phyloP scores from a whole-genome alignment of 2,888 invertebrate genomes.

The Troilus luridus region DNA sequence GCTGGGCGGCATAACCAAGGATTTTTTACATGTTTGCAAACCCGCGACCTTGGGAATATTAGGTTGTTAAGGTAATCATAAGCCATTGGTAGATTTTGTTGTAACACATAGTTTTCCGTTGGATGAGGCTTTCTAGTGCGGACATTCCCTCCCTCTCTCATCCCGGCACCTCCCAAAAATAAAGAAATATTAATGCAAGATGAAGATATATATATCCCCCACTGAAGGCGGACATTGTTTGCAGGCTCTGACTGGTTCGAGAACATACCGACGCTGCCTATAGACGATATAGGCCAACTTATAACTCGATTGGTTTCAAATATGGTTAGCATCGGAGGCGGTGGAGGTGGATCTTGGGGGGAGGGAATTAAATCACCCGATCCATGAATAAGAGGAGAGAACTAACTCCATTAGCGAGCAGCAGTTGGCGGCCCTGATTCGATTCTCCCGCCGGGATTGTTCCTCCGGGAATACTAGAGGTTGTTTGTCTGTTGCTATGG shows the following conservation, averaged over 20 bases:
- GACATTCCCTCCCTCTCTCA: too few species aligned
- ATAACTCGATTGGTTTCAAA: constrained; percentile 55
- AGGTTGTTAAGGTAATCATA: too few species aligned
- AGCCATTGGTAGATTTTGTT: too few species aligned
- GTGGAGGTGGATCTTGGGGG: constrained; percentile 2
- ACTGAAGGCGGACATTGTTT: not conserved
- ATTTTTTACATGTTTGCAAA: too few species aligned
- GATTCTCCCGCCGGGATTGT: constrained; percentile 21
- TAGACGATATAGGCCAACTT: constrained; percentile 26
- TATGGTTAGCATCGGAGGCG: constrained; percentile 48
- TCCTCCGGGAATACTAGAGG: not conserved
- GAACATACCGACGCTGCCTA: not conserved
- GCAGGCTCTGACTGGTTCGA: not conserved
- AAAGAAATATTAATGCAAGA: not conserved
- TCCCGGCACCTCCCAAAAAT: too few species aligned
- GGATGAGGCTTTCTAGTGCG: too few species aligned
- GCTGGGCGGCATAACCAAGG: too few species aligned
- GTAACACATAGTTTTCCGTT: too few species aligned
- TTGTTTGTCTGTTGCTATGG: not conserved
- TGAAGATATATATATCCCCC: not conserved
- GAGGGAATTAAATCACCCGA: constrained; percentile 49
- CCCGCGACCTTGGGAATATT: too few species aligned
- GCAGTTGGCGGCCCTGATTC: constrained; percentile 49
- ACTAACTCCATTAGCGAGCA: constrained; percentile 47
- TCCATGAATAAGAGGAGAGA: constrained; percentile 53